Evolutionary conservation across 2,888 invertebrate genomes (phyloP).

Genomic region (Nomada fucata): DNA sequence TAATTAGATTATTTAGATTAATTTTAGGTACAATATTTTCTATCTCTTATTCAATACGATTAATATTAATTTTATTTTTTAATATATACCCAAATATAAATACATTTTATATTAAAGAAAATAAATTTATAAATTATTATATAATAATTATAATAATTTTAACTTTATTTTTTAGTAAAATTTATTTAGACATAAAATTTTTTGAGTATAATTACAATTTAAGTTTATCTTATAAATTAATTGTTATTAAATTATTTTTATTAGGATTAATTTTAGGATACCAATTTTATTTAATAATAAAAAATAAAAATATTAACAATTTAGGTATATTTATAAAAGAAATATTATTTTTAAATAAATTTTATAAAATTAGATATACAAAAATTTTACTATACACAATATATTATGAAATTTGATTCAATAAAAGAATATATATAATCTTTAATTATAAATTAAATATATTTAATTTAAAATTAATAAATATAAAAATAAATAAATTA

Average conservation of each 20-base stretch:
- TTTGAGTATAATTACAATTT: not conserved
- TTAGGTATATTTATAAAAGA: not conserved
- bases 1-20: not conserved
- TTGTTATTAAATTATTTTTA: not conserved
- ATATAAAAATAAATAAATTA: not conserved
- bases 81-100: slow-evolving; percentile 24
- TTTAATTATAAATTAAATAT: no score
- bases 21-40: slow-evolving; percentile 65
- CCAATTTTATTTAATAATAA: not conserved
- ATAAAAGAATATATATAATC: not conserved
- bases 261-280: not conserved
- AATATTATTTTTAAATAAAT: not conserved
- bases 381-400: not conserved
- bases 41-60: slow-evolving; percentile 69
- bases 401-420: not conserved
- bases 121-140: not conserved
- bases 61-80: slow-evolving; percentile 53
- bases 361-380: not conserved
- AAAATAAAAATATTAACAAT: not conserved
- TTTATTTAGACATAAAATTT: not conserved
- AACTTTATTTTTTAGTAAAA: not conserved
- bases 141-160: not conserved
- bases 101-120: slow-evolving; percentile 26
- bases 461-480: not conserved
- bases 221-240: not conserved